Evolutionary conservation across 2,797 vertebrate species (phyloP), one percentile per base, ranked within the genome.

Genomic region (Remorina albescens): DNA sequence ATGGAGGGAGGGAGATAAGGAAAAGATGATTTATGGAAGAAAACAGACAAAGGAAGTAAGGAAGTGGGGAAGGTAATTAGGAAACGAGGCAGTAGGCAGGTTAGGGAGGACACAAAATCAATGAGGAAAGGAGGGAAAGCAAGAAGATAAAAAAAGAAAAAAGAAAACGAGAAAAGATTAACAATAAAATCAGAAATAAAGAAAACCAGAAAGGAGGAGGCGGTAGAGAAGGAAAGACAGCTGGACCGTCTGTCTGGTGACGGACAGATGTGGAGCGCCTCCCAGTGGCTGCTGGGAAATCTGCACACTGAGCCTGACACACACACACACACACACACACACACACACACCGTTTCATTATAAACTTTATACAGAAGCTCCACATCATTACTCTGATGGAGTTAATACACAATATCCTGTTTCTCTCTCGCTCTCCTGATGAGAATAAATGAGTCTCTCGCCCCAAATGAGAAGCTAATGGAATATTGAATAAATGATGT

Each of bases 401-500:
- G 73, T 80, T 82, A 82, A 85, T 82, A 26, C 60, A 76, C 64
- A 25, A 63, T 58, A 62, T 83, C 81, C 85, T 71, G 78, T 81
- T 81, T 79, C 65, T 12, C 71, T 74, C 57, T 67, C 30, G 13
- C 67, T 53, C 56, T 74, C 54, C 81, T 87, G 68, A 88, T 89
- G 80, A 89, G 70, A 82, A 89, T 76, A 75, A 88, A 90, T 71
- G 85, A 85, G 75, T 47, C 59, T 67, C 59, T 76, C 26, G 28
- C 57, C 49, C 23, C 70, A 49, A 78, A 71, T 36, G 32, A 81
- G 80, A 61, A 67, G 41, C 26, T 81, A 85, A 86, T 86, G 79
- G 64, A 89, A 84, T 83, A 86, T 80, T 67, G 69, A 81, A 82
- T 76, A 73, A 79, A 68, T 67, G 41, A 76, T 81, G 70, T 62